These are phyloP conservation scores for Petrocephalus microphthalmus DNA, from an alignment of 2,113 vertebrate species.

Conservation along the genomic window DNA sequence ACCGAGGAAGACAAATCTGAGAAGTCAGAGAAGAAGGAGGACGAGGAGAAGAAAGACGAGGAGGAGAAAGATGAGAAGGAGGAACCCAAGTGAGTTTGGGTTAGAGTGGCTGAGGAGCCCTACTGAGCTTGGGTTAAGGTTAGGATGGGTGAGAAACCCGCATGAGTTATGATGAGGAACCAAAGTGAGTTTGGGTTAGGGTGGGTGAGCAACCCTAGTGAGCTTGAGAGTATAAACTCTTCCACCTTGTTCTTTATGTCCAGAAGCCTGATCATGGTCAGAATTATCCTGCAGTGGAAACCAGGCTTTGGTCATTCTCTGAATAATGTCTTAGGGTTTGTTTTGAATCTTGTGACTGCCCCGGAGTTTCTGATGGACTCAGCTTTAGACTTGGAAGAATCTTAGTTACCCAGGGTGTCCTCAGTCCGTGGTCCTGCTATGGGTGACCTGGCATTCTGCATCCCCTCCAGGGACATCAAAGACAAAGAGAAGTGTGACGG, in stretches of 20 bases:
- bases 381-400: not conserved
- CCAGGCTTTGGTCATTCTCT: not conserved
- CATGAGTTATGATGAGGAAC: not conserved
- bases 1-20: constrained; percentile 89
- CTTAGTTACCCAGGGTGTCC: not conserved
- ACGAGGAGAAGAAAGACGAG: constrained; percentile 95
- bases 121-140: constrained; percentile 64
- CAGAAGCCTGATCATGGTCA: not conserved
- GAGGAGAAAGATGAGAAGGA: constrained; percentile 99
- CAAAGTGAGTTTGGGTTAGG: no score
- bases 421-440: not conserved
- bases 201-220: not conserved
- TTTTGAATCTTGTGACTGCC: not conserved
- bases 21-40: constrained; percentile 93
- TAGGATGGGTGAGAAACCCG: not conserved
- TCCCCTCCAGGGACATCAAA: constrained; percentile 79
- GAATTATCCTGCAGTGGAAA: not conserved
- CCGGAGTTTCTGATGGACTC: not conserved
- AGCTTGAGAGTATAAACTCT: not conserved
- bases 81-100: constrained; percentile 77
- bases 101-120: constrained; percentile 64
- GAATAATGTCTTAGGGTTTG: not conserved
- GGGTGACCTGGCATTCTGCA: constrained; percentile 5
- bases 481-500: constrained; percentile 91
- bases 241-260: not conserved